Evolutionary conservation across 1,140 invertebrate species (phyloP), one percentile per base, ranked within the genome.

Genomic region (Cyrtorhinus lividipennis): DNA sequence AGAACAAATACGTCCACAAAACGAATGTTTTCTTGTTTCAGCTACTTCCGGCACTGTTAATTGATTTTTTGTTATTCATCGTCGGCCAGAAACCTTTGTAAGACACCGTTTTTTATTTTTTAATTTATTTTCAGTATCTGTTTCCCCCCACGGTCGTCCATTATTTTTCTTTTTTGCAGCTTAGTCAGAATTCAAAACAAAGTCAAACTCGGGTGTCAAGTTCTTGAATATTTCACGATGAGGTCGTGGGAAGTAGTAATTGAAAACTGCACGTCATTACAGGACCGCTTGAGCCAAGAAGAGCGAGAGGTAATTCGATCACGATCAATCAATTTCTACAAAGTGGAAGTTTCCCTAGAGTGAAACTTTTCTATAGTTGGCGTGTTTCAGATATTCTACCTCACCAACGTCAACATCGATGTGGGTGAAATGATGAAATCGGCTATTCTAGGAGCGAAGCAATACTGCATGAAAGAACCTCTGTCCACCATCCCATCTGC

Each of bases 391-490:
- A 53, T 78, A 26, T 92, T 87, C 68, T 79, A 80, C 1, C 82
- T 88, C 71, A 80, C 86, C 66, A 77, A 85, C 64, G 70, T 76
- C 0, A 24, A 62, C 18, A 62, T 64, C 25, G 74, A 83, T 48
- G 68, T 75, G 2, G 74, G 85, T 8, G 73, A 79, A 45, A 88
- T 87, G 62, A 77, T 89, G 22, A 80, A 73, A 76, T 5, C 10
- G 46, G 77, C 81, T 65, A 77, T 88, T 64, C 74, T 88, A 5
- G 87, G 86, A 0, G 81, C 84, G 0, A 77, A 86, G 46, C 79
- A 87, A 67, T 92, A 87, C 72, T 84, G 89, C 56, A 79, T 93
- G 74, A 90, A 90, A 71, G 90, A 92, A 72, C 81, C 87, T 62
- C 75, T 88, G n/a, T 81, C 82, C 8, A 84, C 84, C 27, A 71